These are phyloP conservation scores for Sebastes diploproa DNA, from an alignment of 2,797 vertebrate genomes.

Conservation along the genomic window DNA sequence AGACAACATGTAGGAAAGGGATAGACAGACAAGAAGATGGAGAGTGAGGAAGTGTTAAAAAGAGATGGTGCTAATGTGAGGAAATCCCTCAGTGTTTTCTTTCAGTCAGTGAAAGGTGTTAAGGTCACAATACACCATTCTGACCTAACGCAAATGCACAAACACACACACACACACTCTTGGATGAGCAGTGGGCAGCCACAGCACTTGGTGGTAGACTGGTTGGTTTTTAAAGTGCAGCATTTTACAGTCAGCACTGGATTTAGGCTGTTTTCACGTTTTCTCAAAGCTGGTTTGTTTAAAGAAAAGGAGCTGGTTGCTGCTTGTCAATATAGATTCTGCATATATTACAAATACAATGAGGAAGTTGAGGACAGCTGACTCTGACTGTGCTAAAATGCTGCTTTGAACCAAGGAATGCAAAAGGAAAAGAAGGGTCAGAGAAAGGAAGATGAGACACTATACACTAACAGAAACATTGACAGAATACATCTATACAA, in stretches of 20 bases:
- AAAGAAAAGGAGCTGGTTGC: not conserved
- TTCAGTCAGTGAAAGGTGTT: slow-evolving; percentile 22
- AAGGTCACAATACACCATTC: slow-evolving; percentile 14
- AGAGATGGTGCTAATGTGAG: slow-evolving; percentile 44
- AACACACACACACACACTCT: not conserved
- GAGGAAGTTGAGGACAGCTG: not conserved
- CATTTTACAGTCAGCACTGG: slow-evolving; percentile 59
- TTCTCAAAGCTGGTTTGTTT: not conserved
- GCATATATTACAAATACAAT: not conserved
- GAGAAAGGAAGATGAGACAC: slow-evolving; percentile 46
- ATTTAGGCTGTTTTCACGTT: not conserved
- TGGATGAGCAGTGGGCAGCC: slow-evolving; percentile 50
- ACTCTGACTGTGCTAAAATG: slow-evolving; percentile 57
- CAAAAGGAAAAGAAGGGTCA: slow-evolving; percentile 41
- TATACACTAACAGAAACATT: slow-evolving; percentile 40
- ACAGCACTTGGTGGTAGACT: slow-evolving; percentile 36
- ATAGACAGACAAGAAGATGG: slow-evolving; percentile 58
- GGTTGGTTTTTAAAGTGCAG: slow-evolving; percentile 57
- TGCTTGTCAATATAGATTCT: not conserved
- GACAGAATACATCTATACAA: slow-evolving; percentile 41
- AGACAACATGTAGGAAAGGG: slow-evolving; percentile 43
- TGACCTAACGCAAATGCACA: not conserved
- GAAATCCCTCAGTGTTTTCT: slow-evolving; percentile 18
- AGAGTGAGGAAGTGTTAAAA: slow-evolving; percentile 63
- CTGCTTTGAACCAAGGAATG: slow-evolving; percentile 58